Evolutionary conservation across 2,888 invertebrate genomes (phyloP).

Genomic region (Sepioteuthis lessoniana): DNA sequence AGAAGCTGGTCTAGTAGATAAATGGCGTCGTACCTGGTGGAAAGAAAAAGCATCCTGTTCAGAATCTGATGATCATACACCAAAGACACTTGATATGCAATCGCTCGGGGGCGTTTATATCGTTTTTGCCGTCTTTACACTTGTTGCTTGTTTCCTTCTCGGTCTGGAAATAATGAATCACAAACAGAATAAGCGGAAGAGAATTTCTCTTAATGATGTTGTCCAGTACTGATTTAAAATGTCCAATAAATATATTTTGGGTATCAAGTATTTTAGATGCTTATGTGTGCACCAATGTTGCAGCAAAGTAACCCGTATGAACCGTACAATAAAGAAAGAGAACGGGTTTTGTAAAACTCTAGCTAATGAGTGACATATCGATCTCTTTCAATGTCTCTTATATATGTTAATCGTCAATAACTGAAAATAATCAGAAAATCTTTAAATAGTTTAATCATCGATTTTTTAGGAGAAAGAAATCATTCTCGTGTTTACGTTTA

Average conservation of each 20-base stretch:
- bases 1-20: constrained; percentile 2
- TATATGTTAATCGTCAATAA: too few relatives aligned
- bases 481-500: too few relatives aligned
- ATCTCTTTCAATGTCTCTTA: too few relatives aligned
- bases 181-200: neutral
- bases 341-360: too few relatives aligned
- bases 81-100: neutral
- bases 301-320: too few relatives aligned
- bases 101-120: constrained; percentile 23
- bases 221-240: neutral
- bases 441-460: too few relatives aligned
- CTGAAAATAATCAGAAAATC: too few relatives aligned
- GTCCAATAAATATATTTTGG: neutral
- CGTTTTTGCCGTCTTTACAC: neutral
- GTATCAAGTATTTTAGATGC: too few relatives aligned
- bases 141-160: neutral
- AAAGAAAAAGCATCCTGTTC: neutral
- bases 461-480: too few relatives aligned
- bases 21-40: neutral
- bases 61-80: neutral
- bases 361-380: too few relatives aligned
- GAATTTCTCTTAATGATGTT: neutral
- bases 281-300: too few relatives aligned
- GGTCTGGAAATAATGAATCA: neutral
- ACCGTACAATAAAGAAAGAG: too few relatives aligned